Base-by-base conservation (phyloP, 1,140 invertebrate species). In the Drosophila ficusphila region DNA sequence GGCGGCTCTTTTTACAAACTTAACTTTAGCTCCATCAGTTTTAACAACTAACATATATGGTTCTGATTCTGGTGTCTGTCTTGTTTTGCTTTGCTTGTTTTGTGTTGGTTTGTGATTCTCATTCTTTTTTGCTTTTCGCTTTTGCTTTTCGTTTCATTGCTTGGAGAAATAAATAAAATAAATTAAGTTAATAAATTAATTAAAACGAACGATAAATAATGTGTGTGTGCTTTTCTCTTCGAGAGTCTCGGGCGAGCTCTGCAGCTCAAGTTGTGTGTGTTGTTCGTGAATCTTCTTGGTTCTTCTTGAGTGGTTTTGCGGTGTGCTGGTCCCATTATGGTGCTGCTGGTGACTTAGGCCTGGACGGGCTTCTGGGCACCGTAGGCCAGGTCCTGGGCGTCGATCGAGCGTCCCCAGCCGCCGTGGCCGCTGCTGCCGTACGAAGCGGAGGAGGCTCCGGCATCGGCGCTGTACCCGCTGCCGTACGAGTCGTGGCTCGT, bases 301-400 rank as follows among this genome's bases (percentile, higher is more conserved):
- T 42, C 49, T 69, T 67, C 14, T 56, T 56, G 44, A 48, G 61
- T 62, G 58, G 18, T 16, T 52, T 33, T 25, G 41, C 14, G 39
- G 25, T 8, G 14, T 53, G 39, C 8, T 36, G 2, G 5, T n/a
- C n/a, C n/a, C n/a, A n/a, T n/a, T n/a, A n/a, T 53, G 54, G 23
- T 54, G 27, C 47, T 31, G 41, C n/a, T n/a, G 5, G 29, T 53
- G 56, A 68, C 60, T 89, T 90, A 90, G 39, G 81, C 89, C 68
- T 89, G 78, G n/a, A 11, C 61, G 41, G 93, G 95, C 86, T 94
- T 94, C 90, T 96, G 95, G 34, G 94, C 95, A 61, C 93, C 93
- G 91, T 96, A 96, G 33, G 96, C 96, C 73, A 96, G 90, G 60
- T 94, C 93, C 81, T 96, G 95, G 31, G 95, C 94, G 49, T 96